phyloP scores from a whole-genome alignment of 2,888 invertebrate genomes.

The Cantharis lateralis region DNA sequence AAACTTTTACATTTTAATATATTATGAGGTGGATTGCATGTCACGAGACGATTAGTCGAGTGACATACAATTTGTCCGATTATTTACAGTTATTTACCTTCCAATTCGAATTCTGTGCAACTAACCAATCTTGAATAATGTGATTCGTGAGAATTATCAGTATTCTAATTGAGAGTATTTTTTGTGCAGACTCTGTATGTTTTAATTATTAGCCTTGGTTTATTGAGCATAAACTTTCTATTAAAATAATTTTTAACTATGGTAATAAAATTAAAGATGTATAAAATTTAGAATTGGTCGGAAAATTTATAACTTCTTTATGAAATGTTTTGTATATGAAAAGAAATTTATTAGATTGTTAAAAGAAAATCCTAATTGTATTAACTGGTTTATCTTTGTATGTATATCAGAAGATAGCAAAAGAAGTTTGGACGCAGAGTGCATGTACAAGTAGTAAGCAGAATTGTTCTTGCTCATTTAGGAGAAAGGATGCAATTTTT shows the following conservation, averaged over 20 bases:
- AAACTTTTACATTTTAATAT: too few species aligned
- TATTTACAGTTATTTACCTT: too few species aligned
- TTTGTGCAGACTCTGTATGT: too few species aligned
- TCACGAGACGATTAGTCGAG: too few species aligned
- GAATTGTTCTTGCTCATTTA: conserved; percentile 46
- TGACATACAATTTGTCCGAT: too few species aligned
- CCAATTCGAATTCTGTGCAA: too few species aligned
- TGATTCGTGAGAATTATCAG: too few species aligned
- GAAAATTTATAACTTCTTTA: background rate
- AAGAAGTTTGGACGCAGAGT: conserved; percentile 44
- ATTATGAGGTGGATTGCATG: too few species aligned
- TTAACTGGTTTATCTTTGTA: conserved; percentile 49
- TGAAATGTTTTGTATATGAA: conserved; percentile 17
- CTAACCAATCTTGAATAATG: too few species aligned
- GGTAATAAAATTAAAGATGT: background rate
- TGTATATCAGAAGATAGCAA: conserved; percentile 49
- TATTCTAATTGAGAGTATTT: too few species aligned
- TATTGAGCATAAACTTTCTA: background rate
- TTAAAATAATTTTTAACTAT: background rate
- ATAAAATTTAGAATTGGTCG: background rate
- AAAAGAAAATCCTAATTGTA: conserved; percentile 54
- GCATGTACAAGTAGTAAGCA: conserved; percentile 47
- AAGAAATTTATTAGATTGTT: conserved; percentile 53
- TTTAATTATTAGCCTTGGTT: background rate
- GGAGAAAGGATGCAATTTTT: conserved; percentile 50